A percentile compares a stretch with the other conserved stretches of the same genome.
These are phyloP conservation scores for Brachyalestes nurse DNA, from an alignment of 2,797 vertebrate genomes.

Conservation along the genomic window DNA sequence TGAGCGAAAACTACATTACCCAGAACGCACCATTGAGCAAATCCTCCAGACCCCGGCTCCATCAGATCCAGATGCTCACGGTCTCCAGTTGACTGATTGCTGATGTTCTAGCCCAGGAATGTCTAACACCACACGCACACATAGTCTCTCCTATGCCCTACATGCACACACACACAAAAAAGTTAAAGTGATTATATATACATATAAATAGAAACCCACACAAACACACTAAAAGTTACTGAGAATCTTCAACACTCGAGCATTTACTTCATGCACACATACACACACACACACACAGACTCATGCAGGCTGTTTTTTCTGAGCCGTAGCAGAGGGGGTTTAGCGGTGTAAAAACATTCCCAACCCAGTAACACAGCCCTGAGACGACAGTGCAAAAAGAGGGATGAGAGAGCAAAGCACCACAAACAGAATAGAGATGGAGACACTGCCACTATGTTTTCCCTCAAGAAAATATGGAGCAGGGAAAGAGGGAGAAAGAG, in stretches of 20 bases:
- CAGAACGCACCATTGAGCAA: background rate
- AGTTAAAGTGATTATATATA: too few relatives aligned
- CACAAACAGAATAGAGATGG: too few relatives aligned
- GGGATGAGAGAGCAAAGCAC: too few relatives aligned
- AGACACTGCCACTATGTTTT: too few relatives aligned
- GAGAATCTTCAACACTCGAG: too few relatives aligned
- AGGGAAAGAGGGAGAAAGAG: too few relatives aligned
- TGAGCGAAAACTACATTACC: slow-evolving; percentile 21
- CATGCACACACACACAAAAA: background rate
- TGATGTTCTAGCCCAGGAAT: slow-evolving; percentile 38
- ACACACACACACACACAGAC: background rate
- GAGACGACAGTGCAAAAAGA: background rate
- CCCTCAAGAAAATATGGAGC: too few relatives aligned
- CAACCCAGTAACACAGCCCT: background rate
- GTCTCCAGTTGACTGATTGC: slow-evolving; percentile 22
- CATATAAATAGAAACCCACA: too few relatives aligned
- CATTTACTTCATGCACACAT: too few relatives aligned
- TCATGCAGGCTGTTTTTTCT: background rate
- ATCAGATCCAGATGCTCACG: slow-evolving; percentile 47
- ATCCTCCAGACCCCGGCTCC: slow-evolving; percentile 7
- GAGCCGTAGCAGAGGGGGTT: background rate
- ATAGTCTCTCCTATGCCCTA: background rate
- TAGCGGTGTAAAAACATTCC: background rate
- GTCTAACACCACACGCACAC: slow-evolving; percentile 11
- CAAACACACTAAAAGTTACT: too few relatives aligned